Base-by-base conservation (phyloP, 1,140 invertebrate genomes). In the Akabosia matsudoensis region DNA sequence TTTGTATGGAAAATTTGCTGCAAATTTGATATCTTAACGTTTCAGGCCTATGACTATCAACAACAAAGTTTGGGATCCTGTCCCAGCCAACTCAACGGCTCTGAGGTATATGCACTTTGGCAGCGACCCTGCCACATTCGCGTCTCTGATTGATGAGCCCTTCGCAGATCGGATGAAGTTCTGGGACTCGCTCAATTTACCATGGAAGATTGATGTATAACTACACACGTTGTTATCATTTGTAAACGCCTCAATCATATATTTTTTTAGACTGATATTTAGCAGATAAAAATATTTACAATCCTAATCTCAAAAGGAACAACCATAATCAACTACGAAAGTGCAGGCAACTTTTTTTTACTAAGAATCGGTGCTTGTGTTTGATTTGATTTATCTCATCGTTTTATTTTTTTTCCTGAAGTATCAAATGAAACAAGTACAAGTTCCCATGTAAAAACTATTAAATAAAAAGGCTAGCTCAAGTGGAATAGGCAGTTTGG, bases 101-200 rank as follows among this genome's bases (percentile, higher is more conserved):
- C 22, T 72, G 24, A 34, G 18, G 13, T 72, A 72, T 34, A 72
- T 72, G 70, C 2, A 45, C 37, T 22, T 72, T 45, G 70, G 70
- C 1, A 72, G 26, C 28, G 70, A 51, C 30, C 28, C 28, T 3
- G 45, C 16, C 26, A 67, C 61, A 30, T 16, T 30, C 18, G 34
- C 13, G 1, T 3, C 31, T 16, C 7, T 72, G 7, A 51, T 72
- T 51, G 33, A 34, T 72, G 70, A 72, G 37, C 70, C 70, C 1
- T 72, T 72, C 24, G 33, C 70, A 26, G 33, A 34, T 4, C 34
- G 70, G 28, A 72, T 72, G 70, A 28, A 22, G 3, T 72, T 72
- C 37, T 72, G 70, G 70, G 70, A 72, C 24, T 22, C 16, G 10
- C 18, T 72, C 4, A 72, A 72, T 10, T 28, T 72, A 3, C 70